A percentile compares a stretch with the other conserved stretches of the same genome.
Conservation (phyloP, 53 echinoderm and acorn worm species). For the Zoroaster sp. region DNA sequence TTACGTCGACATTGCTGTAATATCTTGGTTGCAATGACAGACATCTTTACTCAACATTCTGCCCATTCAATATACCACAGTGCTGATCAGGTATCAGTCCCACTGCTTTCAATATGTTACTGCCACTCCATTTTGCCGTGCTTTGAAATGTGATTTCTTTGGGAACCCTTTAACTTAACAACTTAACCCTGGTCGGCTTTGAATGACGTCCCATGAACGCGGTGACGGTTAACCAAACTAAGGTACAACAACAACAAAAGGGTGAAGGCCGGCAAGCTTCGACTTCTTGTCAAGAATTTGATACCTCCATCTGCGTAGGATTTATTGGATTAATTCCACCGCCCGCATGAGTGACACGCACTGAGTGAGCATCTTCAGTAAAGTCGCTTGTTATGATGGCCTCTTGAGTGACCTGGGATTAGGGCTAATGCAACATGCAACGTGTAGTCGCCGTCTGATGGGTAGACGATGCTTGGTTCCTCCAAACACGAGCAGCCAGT, state of each 20-base stretch:
- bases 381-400: not conserved
- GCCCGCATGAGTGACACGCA: constrained; percentile 9
- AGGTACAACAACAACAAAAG: not conserved
- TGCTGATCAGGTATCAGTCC: too few species aligned
- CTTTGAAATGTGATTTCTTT: not conserved
- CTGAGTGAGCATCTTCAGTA: constrained; percentile 4
- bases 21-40: too few species aligned
- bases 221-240: not conserved
- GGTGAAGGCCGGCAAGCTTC: not conserved
- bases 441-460: not conserved
- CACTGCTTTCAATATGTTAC: not conserved
- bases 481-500: not conserved
- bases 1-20: too few species aligned
- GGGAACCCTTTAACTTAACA: not conserved
- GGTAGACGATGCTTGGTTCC: not conserved
- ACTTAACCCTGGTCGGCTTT: not conserved
- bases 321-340: constrained; percentile 47
- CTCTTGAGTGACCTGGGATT: not conserved
- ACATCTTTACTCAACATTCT: too few species aligned
- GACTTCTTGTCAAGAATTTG: constrained; percentile 57
- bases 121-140: not conserved
- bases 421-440: not conserved
- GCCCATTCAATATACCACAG: too few species aligned
- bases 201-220: not conserved
- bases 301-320: constrained; percentile 35